phyloP scores from a whole-genome alignment of 2,113 vertebrate genomes.

The Ranitomeya imitator region DNA sequence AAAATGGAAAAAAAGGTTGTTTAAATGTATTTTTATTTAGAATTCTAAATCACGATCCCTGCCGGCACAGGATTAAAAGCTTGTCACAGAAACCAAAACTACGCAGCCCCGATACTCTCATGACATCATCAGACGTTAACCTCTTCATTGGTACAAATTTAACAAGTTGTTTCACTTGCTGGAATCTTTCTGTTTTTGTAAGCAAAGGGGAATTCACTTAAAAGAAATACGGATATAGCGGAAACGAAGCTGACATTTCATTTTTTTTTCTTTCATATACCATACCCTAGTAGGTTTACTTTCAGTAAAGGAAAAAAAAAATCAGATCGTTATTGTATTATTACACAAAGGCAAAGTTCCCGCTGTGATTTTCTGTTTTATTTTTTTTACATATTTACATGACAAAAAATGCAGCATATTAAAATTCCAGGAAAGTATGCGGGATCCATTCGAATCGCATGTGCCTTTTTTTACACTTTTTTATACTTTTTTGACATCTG shows the following conservation, averaged over 20 bases:
- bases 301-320: background rate
- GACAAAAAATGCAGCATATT: too few species aligned
- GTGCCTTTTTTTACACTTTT: too few species aligned
- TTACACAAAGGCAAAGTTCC: background rate
- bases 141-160: background rate
- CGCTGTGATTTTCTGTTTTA: too few species aligned
- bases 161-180: slow-evolving; percentile 6
- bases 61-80: slow-evolving; percentile 52
- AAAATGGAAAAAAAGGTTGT: slow-evolving; percentile 64
- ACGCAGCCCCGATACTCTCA: background rate
- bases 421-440: too few species aligned
- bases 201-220: background rate
- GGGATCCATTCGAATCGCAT: too few species aligned
- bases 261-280: too few species aligned
- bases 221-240: background rate
- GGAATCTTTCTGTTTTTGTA: background rate
- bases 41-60: slow-evolving; percentile 67
- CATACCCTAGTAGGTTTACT: background rate
- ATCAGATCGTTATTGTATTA: background rate
- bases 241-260: background rate
- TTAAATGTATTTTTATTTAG: slow-evolving; percentile 71
- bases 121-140: background rate
- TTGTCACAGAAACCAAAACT: background rate
- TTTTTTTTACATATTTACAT: too few species aligned
- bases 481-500: too few species aligned